Evolutionary conservation across 2,888 invertebrate species (phyloP).

Genomic region (Oligia fasciuncula): DNA sequence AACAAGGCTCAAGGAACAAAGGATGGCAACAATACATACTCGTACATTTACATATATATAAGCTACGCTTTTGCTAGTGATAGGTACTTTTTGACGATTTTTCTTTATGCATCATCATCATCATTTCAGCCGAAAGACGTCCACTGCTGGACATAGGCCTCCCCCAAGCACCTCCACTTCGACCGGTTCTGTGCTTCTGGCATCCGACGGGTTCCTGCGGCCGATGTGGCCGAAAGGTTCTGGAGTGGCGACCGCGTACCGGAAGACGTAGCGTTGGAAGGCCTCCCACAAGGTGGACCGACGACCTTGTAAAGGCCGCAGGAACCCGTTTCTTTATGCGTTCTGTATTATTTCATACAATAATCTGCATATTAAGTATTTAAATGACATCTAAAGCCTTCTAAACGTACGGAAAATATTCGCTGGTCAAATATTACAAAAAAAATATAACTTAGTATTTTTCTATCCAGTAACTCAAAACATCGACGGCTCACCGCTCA

Average conservation of each 20-base stretch:
- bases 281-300: too few relatives aligned
- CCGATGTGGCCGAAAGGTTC: too few relatives aligned
- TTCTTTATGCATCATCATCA: neutral
- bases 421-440: neutral
- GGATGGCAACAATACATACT: neutral
- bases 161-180: too few relatives aligned
- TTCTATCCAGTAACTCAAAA: conserved; percentile 81
- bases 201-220: too few relatives aligned
- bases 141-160: too few relatives aligned
- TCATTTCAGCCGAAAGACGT: too few relatives aligned
- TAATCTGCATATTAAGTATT: neutral
- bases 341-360: neutral
- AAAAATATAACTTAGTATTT: neutral
- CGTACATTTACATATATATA: neutral
- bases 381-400: neutral
- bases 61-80: neutral
- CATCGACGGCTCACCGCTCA: conserved; percentile 82
- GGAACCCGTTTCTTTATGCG: neutral
- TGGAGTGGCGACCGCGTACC: too few relatives aligned
- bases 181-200: too few relatives aligned
- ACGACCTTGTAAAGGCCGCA: too few relatives aligned
- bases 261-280: too few relatives aligned
- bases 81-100: neutral
- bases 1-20: neutral
- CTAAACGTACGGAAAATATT: neutral